Evolutionary conservation across 2,888 invertebrate genomes (phyloP), one percentile per base, ranked within the genome.

Genomic region (Tachina fera): DNA sequence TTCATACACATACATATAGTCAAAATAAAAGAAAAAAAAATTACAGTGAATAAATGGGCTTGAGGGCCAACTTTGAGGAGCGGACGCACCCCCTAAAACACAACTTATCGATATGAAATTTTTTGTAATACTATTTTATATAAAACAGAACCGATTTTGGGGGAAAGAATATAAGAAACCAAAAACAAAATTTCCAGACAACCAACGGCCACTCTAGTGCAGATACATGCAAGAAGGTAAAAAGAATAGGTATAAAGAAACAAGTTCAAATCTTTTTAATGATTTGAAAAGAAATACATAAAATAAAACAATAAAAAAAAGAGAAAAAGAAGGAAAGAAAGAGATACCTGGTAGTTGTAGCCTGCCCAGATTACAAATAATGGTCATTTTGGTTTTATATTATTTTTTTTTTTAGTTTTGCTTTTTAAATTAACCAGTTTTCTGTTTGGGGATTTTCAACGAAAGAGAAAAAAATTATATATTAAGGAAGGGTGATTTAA

Each of bases 251-350:
- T 31, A 61, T 39, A 31, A 63, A 71, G 31, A 80, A 85, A 85
- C 78, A 84, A 84, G 76, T 81, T 84, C 76, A 81, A 61, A 74
- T 68, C 74, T 71, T 60, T 76, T 78, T 43, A 81, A 81, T 68
- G 76, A 70, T 85, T 65, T 76, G 72, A 61, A 58, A 87, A 58
- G 71, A 72, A 83, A 53, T 39, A 63, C 41, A 31, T 31, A 31
- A 31, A 31, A 31, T 31, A 22, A 51, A 74, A 47, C 39, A 80
- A 74, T 47, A 53, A 58, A 41, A 56, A 65, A 61, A 58, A 71
- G 1, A 22, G 16, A 19, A 43, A 70, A 63, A 63, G 41, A 71
- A 72, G 56, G 49, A 13, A 58, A n/a, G n/a, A 76, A 67, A 58
- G 63, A 74, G 43, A 43, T 53, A 65, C 65, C 65, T 65, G 49